Conservation (phyloP, 2,888 invertebrate genomes). For the Andricus curvator region DNA sequence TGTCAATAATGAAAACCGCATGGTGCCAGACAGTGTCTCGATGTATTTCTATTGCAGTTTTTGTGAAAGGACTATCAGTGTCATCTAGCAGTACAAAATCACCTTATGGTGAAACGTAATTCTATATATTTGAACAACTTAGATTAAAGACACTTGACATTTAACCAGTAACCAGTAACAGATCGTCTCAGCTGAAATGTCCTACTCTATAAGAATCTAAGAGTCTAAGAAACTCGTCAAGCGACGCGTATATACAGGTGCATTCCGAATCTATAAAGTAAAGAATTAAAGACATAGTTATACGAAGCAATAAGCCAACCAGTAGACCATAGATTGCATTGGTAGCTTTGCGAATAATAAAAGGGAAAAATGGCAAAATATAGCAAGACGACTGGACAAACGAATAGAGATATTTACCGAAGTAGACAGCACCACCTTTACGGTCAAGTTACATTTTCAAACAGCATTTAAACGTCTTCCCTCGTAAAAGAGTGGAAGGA, state of each 20-base stretch:
- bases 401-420: conserved; percentile 38
- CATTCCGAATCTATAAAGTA: neutral
- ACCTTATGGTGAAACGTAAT: neutral
- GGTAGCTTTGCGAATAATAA: conserved; percentile 22
- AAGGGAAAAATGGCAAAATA: conserved; percentile 22
- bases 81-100: neutral
- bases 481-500: neutral
- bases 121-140: neutral
- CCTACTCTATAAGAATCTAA: neutral
- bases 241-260: conserved; percentile 6
- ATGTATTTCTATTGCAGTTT: neutral
- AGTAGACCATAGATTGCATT: conserved; percentile 1
- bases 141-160: neutral
- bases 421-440: conserved; percentile 29
- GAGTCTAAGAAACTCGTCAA: conserved; percentile 24
- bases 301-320: conserved; percentile 12
- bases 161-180: conserved; percentile 4
- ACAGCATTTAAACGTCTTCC: conserved; percentile 34
- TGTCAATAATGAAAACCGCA: neutral
- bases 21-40: neutral
- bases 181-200: neutral
- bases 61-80: neutral
- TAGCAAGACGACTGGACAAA: conserved; percentile 16
- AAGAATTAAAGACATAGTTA: neutral
- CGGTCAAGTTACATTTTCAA: conserved; percentile 33